phyloP scores from a whole-genome alignment of 2,888 invertebrate species.

The Mystacides longicornis region DNA sequence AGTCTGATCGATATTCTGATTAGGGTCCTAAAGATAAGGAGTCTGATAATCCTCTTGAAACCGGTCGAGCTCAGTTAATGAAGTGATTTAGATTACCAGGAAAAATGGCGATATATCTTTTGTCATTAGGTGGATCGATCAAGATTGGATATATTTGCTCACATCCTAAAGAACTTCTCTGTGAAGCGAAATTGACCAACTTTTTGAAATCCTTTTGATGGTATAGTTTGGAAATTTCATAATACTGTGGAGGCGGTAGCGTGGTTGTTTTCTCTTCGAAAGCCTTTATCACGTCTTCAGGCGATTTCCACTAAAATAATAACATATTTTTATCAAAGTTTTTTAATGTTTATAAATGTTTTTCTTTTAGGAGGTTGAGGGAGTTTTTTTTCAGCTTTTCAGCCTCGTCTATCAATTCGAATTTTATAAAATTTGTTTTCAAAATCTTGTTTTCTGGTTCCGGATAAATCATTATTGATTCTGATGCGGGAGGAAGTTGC shows the following conservation, averaged over 20 bases:
- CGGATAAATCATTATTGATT: too few species aligned
- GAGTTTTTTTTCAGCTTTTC: not conserved
- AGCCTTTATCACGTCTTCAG: conserved; percentile 35
- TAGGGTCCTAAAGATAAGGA: not conserved
- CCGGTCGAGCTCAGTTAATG: not conserved
- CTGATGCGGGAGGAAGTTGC: too few species aligned
- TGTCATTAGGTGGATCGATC: conserved; percentile 25
- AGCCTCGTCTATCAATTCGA: too few species aligned
- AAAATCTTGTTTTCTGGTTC: too few species aligned
- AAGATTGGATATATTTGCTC: conserved; percentile 30
- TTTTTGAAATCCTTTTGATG: conserved; percentile 40
- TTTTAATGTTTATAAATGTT: not conserved
- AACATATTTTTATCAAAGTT: conserved; percentile 2
- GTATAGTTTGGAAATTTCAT: conserved; percentile 49
- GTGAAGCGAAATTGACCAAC: conserved; percentile 39
- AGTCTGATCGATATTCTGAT: not conserved
- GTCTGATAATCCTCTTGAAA: not conserved
- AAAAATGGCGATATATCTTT: conserved; percentile 30
- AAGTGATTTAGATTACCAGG: conserved; percentile 10
- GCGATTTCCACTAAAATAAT: conserved; percentile 43
- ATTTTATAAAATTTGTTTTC: too few species aligned
- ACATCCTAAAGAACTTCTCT: conserved; percentile 39
- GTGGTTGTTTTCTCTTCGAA: conserved; percentile 32
- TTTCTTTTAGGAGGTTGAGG: not conserved
- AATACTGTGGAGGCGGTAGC: conserved; percentile 52